Evolutionary conservation across 2,888 invertebrate species (phyloP), one percentile per base, ranked within the genome.

Genomic region (Linyphia triangularis): DNA sequence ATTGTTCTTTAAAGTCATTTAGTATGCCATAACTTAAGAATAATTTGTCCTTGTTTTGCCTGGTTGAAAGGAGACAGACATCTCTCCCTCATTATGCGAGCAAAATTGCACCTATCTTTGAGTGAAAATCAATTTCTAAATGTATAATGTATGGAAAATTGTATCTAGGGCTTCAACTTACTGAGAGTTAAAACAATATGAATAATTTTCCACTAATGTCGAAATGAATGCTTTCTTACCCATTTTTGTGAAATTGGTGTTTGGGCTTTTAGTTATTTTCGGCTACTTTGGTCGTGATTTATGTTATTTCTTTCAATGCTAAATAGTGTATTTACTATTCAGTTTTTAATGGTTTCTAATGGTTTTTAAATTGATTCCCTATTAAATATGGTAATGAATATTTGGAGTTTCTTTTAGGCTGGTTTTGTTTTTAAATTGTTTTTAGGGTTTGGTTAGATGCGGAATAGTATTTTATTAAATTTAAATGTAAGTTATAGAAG

Each of bases 151-250:
- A 63, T 63, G 63, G 16, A 19, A 63, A 63, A 63, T 63, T 28
- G 24, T 24, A 63, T 63, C 28, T 28, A 9, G 63, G 28, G 63
- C 3, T 63, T 24, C 63, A 28, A 7, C 24, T 24, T 19, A 10
- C 63, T 16, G 24, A n/a, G n/a, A 63, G 63, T 9, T 26, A 63
- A 63, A 63, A 13, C 63, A 28, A 28, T 28, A 13, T 24, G 63
- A 22, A 63, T 63, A 63, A 63, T 63, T 63, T 63, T 63, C 13
- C 24, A 28, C 63, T 63, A 63, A 63, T 63, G 63, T 19, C 9
- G 26, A 63, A 63, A 63, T 63, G 24, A 63, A 19, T 63, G 28
- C 28, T 51, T 51, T 9, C 9, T 33, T 33, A 33, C 33, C 33
- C 33, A 9, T 33, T 51, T 51, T n/a, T 3, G 51, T n/a, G 13